These are phyloP conservation scores for Nebria brevicollis DNA, from an alignment of 2,888 invertebrate species.

Conservation along the genomic window DNA sequence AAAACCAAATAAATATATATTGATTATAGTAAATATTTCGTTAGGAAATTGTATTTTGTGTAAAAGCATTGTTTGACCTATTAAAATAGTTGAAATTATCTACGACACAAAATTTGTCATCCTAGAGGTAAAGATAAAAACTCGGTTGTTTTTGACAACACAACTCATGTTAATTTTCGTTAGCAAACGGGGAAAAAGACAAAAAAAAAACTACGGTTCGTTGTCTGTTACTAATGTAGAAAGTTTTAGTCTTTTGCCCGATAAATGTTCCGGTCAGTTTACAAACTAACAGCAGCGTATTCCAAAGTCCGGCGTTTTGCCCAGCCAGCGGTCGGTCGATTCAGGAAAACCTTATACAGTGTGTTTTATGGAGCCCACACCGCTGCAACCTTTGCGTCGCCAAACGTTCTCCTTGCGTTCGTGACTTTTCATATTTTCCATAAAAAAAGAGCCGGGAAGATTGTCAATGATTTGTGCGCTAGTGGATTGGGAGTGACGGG, in stretches of 20 bases:
- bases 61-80: no score
- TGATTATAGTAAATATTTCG: no score
- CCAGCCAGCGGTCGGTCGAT: conserved; percentile 12
- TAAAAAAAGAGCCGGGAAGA: conserved; percentile 51
- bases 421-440: conserved; percentile 52
- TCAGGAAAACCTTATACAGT: not conserved
- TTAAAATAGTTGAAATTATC: not conserved
- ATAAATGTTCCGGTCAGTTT: conserved; percentile 47
- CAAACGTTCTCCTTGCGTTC: conserved; percentile 18
- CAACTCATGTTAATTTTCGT: not conserved
- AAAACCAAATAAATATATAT: no score
- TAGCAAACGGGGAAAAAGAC: not conserved
- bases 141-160: not conserved
- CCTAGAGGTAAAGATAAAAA: not conserved
- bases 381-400: not conserved
- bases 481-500: conserved; percentile 49
- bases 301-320: not conserved
- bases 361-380: conserved; percentile 11
- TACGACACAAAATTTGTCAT: not conserved
- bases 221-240: conserved; percentile 1
- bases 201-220: not conserved
- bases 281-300: conserved; percentile 32
- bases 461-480: conserved; percentile 51
- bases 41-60: no score
- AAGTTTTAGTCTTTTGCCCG: conserved; percentile 6